phyloP scores from a whole-genome alignment of 1,140 invertebrate genomes.

The Drosophila baimaii region DNA sequence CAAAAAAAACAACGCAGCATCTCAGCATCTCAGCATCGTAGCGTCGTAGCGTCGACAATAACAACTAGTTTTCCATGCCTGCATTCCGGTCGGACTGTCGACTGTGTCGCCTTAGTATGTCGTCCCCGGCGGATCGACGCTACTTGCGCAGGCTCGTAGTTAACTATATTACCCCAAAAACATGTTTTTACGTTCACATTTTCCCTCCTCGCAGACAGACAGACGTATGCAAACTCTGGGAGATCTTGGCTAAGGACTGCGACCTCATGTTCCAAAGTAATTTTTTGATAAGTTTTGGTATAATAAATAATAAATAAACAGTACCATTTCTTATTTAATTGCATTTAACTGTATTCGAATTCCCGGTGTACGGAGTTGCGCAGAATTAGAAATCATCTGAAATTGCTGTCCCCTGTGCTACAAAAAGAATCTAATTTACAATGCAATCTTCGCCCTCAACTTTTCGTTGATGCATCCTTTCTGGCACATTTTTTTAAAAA shows the following conservation, averaged over 20 bases:
- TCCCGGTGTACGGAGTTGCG: background rate
- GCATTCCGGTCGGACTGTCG: constrained; percentile 60
- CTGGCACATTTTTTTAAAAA: too few relatives aligned
- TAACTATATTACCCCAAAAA: constrained; percentile 69
- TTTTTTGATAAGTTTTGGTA: background rate
- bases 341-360: background rate
- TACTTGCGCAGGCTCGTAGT: constrained; percentile 50
- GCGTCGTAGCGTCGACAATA: constrained; percentile 41
- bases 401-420: background rate
- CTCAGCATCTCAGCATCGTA: constrained; percentile 33
- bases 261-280: background rate
- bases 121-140: constrained; percentile 27
- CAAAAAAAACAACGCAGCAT: constrained; percentile 49
- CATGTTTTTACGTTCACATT: constrained; percentile 65
- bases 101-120: constrained; percentile 34
- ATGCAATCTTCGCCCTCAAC: too few relatives aligned
- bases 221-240: constrained; percentile 36
- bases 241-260: constrained; percentile 11
- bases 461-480: too few relatives aligned
- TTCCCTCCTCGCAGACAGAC: constrained; percentile 55
- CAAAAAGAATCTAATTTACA: too few relatives aligned
- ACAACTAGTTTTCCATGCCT: constrained; percentile 79
- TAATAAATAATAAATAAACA: background rate
- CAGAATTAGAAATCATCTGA: background rate
- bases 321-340: too few relatives aligned